phyloP scores from a whole-genome alignment of 2,113 vertebrate species.

The Azemiops feae region DNA sequence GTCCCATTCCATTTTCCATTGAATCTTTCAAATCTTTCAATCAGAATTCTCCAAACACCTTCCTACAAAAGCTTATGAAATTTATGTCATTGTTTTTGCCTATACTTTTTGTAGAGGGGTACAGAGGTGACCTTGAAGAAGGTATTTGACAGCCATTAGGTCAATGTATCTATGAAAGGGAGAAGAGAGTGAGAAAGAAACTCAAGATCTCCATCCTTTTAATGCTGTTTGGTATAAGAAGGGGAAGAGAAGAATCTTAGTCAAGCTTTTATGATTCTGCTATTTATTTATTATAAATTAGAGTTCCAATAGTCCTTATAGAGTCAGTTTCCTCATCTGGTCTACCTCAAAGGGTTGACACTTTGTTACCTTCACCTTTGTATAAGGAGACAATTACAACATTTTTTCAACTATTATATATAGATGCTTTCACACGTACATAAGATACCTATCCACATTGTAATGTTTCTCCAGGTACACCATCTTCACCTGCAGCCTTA shows the following conservation, averaged over 20 bases:
- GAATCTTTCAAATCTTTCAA: background rate
- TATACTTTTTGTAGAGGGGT: background rate
- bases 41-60: background rate
- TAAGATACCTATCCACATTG: too few relatives aligned
- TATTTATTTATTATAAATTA: background rate
- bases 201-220: background rate
- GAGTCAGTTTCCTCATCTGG: background rate
- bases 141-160: background rate
- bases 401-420: background rate
- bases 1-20: background rate
- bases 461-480: too few relatives aligned
- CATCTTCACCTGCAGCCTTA: too few relatives aligned
- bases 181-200: background rate
- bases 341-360: background rate
- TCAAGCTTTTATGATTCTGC: background rate
- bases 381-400: background rate
- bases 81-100: background rate
- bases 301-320: background rate
- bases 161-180: background rate
- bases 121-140: background rate
- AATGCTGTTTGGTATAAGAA: background rate
- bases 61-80: background rate
- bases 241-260: background rate
- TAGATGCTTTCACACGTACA: too few relatives aligned
- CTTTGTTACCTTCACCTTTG: background rate